Evolutionary conservation across 2,113 vertebrate genomes (phyloP).

Genomic region (Bungarus multicinctus): DNA sequence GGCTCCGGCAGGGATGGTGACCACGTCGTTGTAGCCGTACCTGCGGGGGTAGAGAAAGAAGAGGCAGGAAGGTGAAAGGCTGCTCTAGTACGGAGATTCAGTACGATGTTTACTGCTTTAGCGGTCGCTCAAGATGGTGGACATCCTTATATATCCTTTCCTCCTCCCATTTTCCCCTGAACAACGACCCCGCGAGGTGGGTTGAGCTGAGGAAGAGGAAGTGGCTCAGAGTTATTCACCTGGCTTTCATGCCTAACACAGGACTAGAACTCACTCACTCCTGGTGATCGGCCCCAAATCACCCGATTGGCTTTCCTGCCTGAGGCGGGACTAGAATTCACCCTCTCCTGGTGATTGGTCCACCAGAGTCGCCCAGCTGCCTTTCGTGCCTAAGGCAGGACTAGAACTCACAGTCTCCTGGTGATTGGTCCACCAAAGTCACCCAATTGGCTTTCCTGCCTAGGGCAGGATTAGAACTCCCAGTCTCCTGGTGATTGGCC

Average conservation of each 20-base stretch:
- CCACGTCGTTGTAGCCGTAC: conserved; percentile 71
- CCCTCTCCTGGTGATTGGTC: too few relatives aligned
- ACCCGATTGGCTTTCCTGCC: too few relatives aligned
- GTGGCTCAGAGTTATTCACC: too few relatives aligned
- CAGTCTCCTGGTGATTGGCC: not conserved
- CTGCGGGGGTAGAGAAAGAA: conserved; percentile 24
- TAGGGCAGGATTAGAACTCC: not conserved
- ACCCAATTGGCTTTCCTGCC: not conserved
- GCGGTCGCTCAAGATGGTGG: not conserved
- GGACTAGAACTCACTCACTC: not conserved
- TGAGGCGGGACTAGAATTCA: too few relatives aligned
- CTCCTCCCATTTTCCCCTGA: not conserved
- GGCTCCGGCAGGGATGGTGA: conserved; percentile 67
- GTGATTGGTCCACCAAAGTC: not conserved
- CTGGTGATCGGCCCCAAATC: too few relatives aligned
- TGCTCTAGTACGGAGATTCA: not conserved
- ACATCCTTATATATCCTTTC: not conserved
- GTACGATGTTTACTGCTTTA: not conserved
- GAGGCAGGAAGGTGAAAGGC: not conserved
- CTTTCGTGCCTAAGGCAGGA: too few relatives aligned
- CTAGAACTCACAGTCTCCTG: too few relatives aligned
- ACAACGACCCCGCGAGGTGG: not conserved
- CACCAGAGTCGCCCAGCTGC: too few relatives aligned
- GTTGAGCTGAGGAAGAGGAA: not conserved
- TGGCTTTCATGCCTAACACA: not conserved